Percentiles rank a stretch among this genome's conserved stretches.
These are phyloP conservation scores for Teleopsis dalmanni DNA, from an alignment of 1,140 invertebrate genomes.

Conservation along the genomic window DNA sequence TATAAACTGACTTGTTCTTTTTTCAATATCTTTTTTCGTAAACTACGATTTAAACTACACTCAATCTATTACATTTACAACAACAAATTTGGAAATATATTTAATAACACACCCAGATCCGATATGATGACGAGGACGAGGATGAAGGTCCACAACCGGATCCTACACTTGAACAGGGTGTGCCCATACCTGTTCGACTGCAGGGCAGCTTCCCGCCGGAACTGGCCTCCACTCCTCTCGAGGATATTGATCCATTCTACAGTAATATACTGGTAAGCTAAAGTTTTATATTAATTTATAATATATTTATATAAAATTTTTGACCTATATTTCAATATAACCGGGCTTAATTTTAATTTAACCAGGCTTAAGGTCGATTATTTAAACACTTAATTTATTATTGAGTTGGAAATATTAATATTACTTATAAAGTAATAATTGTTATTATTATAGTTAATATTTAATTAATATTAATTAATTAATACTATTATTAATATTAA, in stretches of 20 bases:
- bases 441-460: background rate
- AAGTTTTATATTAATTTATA: background rate
- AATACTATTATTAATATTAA: background rate
- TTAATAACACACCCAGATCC: slow-evolving; percentile 55
- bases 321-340: background rate
- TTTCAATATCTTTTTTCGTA: slow-evolving; percentile 5
- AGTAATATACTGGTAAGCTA: slow-evolving; percentile 77
- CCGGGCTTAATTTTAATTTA: background rate
- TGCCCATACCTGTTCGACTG: slow-evolving; percentile 79
- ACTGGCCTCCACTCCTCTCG: slow-evolving; percentile 84
- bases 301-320: background rate
- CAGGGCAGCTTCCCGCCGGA: slow-evolving; percentile 84
- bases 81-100: slow-evolving; percentile 2
- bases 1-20: background rate
- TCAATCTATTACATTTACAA: background rate
- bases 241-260: slow-evolving; percentile 92
- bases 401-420: too few species aligned
- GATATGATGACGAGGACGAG: slow-evolving; percentile 92
- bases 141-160: slow-evolving; percentile 92
- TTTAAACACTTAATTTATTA: too few species aligned
- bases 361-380: background rate
- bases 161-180: slow-evolving; percentile 84
- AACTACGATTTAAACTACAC: background rate
- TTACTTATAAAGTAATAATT: background rate
- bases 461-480: background rate